Evolutionary conservation across 2,113 vertebrate genomes (phyloP).

Genomic region (Sardina pilchardus): DNA sequence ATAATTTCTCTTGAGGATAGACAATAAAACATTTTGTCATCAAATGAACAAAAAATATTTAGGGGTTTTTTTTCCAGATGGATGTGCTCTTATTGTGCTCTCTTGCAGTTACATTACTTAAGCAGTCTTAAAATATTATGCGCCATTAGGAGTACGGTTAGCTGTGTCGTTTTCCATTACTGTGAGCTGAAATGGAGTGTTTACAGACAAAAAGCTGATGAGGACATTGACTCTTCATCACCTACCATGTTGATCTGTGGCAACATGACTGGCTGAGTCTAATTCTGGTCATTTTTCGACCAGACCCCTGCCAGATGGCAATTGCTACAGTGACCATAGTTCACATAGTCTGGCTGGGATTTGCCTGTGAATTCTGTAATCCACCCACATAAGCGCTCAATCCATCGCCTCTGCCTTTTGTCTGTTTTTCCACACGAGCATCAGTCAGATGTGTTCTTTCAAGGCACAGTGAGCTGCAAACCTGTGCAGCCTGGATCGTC

Average conservation of each 20-base stretch:
- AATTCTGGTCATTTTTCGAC: not conserved
- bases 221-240: not conserved
- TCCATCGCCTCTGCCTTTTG: not conserved
- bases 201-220: not conserved
- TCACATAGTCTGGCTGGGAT: constrained; percentile 1
- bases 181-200: not conserved
- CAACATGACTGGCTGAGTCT: not conserved
- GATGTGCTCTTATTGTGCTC: not conserved
- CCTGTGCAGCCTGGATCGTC: not conserved
- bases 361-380: constrained; percentile 5
- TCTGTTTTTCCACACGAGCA: not conserved
- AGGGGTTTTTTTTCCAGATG: not conserved
- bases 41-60: not conserved
- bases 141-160: not conserved
- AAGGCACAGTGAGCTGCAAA: not conserved
- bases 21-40: not conserved
- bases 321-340: not conserved
- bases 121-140: not conserved
- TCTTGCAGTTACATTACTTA: not conserved
- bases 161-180: not conserved
- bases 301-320: not conserved
- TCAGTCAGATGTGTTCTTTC: not conserved
- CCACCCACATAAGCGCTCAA: not conserved
- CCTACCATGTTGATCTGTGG: not conserved
- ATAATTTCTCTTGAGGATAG: not conserved